Percentiles rank a stretch among this genome's conserved stretches.
phyloP scores from a whole-genome alignment of 1,140 invertebrate species.

The Acyrthosiphon pisum region DNA sequence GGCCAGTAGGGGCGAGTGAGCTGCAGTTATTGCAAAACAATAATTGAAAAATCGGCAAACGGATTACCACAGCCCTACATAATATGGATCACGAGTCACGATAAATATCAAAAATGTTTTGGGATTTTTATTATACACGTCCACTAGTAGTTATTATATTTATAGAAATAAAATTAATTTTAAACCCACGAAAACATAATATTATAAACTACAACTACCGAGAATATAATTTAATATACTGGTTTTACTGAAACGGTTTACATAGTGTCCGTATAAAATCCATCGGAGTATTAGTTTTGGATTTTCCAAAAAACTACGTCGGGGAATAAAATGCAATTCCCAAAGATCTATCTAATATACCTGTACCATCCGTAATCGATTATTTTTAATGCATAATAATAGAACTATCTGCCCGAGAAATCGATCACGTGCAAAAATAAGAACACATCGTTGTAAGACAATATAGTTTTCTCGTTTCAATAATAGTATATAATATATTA shows the following conservation, averaged over 20 bases:
- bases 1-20: background rate
- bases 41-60: background rate
- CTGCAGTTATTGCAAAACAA: background rate
- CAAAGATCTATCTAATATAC: background rate
- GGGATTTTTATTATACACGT: background rate
- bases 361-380: background rate
- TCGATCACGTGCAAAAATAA: background rate
- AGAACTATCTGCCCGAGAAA: background rate
- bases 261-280: background rate
- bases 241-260: background rate
- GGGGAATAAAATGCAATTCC: background rate
- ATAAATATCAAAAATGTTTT: background rate
- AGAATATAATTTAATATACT: background rate
- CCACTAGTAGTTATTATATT: background rate
- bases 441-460: background rate
- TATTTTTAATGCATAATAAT: background rate
- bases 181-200: background rate
- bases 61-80: too few relatives aligned
- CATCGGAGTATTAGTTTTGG: background rate
- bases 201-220: too few relatives aligned
- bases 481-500: too few relatives aligned
- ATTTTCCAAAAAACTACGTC: background rate
- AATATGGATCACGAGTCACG: background rate
- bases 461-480: background rate
- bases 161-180: background rate